These are phyloP conservation scores for Lerema accius DNA, from an alignment of 1,140 invertebrate genomes.

Conservation along the genomic window DNA sequence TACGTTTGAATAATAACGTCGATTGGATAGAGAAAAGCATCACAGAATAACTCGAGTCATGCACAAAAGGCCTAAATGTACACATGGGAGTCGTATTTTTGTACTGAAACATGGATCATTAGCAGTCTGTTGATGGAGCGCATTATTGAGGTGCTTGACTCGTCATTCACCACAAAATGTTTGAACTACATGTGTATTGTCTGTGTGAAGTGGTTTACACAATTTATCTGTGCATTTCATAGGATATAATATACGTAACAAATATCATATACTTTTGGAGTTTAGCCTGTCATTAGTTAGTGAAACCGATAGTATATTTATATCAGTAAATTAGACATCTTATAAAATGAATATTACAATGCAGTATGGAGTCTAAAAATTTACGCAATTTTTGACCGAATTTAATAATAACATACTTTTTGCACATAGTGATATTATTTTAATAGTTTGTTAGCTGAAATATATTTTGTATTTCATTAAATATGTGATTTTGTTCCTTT, in stretches of 20 bases:
- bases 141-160: constrained; percentile 6
- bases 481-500: constrained; percentile 74
- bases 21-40: constrained; percentile 5
- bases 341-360: constrained; percentile 64
- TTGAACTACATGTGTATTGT: not conserved
- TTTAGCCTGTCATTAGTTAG: constrained; percentile 51
- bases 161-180: constrained; percentile 6
- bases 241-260: constrained; percentile 23
- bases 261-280: constrained; percentile 18
- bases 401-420: constrained; percentile 53
- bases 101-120: constrained; percentile 13
- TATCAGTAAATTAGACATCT: constrained; percentile 47
- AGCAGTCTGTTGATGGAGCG: not conserved
- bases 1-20: not conserved
- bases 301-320: constrained; percentile 56
- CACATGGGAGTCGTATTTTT: constrained; percentile 16
- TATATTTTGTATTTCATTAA: constrained; percentile 50
- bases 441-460: constrained; percentile 52
- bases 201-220: constrained; percentile 5
- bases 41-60: constrained; percentile 15
- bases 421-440: constrained; percentile 65
- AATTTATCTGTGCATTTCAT: constrained; percentile 40
- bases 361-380: constrained; percentile 58
- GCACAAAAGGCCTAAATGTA: constrained; percentile 27
- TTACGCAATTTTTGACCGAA: constrained; percentile 54